Evolutionary conservation across 2,113 vertebrate species (phyloP), one percentile per base, ranked within the genome.

Genomic region (Eclectus roratus): DNA sequence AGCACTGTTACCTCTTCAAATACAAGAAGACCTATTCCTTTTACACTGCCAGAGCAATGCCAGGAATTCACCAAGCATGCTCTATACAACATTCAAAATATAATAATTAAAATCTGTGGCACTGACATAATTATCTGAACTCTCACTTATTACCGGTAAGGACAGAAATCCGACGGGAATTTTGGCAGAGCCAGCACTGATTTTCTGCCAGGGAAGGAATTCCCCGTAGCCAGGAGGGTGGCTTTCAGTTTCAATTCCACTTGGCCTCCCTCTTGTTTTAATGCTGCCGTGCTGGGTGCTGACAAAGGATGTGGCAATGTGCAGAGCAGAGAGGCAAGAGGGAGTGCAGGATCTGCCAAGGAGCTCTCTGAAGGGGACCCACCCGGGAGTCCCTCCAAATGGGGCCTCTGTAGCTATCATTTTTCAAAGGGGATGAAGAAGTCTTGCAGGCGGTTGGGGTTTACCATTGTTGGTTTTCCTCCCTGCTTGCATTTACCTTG

Each of bases 191-290:
- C 17, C 6, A 3, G 33, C 0, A 2, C 31, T 0, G 3, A 28
- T 86, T 79, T 86, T 52, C 76, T 91, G 74, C 71, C 82, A 82
- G 66, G 52, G 66, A 55, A 87, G 87, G 68, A 94, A 89, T 80
- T 84, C 77, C 50, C 55, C 0, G 0, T 33, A 85, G 71, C 85
- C 50, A 69, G 83, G 46, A 96, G 83, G 49, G 50, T 5, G 41
- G 63, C 41, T 96, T 95, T 93, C 35, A 20, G 68, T 90, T 88
- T 88, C 94, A 88, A n/a, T 83, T 92, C 41, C 64, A 47, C 50
- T 74, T 91, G 84, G 73, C 84, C 73, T 87, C 74, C 25, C 41
- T 87, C 61, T 85, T 85, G 46, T 82, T 92, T 87, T 49, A 76
- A n/a, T 35, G 68, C 31, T 1, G 8, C 25, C 49, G 65, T 55